Base-by-base conservation (phyloP, 2,888 invertebrate species). In the Cerastis leucographa region DNA sequence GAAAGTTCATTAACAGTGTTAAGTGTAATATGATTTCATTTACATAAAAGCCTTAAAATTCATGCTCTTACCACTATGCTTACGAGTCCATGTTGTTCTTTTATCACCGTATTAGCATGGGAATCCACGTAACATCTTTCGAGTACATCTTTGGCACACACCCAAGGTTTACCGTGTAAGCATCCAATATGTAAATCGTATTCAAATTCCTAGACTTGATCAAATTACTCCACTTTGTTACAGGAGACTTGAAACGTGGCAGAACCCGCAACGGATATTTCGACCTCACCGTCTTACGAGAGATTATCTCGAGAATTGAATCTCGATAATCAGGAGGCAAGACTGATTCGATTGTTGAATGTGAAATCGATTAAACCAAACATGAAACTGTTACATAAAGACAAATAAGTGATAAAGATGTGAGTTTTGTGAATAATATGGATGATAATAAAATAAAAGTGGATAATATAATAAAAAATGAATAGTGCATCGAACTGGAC, bases 151-250 rank as follows among this genome's bases (percentile, higher is more conserved):
- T 82, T 88, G 87, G 85, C 84, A 59, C 72, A 81, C 76, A 84
- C 84, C 87, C 89, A 89, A 86, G 79, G 83, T 86, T 84, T 81
- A 83, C 74, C 75, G 74, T 83, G 84, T 85, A 84, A 83, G 84
- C 88, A 83, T 88, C 87, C 84, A 89, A 88, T 86, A 89, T 87
- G 86, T 87, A 88, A 89, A 87, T 88, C 77, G 84, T 87, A 90
- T 90, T 90, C 88, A 90, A 89, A 90, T 91, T 87, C 81, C 84
- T 87, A 87, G 85, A 88, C 87, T 87, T 90, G 86, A 90, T 89
- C 85, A 85, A 89, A 90, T 90, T 88, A 87, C 83, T 81, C 73
- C 83, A 86, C 85, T 91, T 91, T 91, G 91, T 91, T 91, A 83
- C 91, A 91, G 91, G 81, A 84, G 83, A 85, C 87, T 85, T 83